phyloP scores from a whole-genome alignment of 2,113 vertebrate species.

The Xyliphius kryptos region DNA sequence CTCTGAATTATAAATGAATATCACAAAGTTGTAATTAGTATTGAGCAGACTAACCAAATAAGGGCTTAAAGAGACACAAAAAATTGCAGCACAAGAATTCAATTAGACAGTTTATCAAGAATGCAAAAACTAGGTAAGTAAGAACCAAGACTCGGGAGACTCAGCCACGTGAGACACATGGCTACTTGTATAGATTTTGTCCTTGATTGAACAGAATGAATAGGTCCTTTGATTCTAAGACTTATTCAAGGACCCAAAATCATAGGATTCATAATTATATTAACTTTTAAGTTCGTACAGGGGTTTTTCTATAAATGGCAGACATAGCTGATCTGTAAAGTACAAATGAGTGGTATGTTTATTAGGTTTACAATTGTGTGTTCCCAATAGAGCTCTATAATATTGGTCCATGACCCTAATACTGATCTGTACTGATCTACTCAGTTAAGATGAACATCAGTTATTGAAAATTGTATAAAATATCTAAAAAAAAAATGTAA shows the following conservation, averaged over 20 bases:
- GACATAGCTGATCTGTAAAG: too few species aligned
- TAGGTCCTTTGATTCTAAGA: neutral
- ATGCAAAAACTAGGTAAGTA: conserved; percentile 10
- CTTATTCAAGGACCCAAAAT: neutral
- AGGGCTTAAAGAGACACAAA: conserved; percentile 11
- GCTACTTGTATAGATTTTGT: neutral
- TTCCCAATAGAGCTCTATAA: too few species aligned
- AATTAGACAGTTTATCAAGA: conserved; percentile 42
- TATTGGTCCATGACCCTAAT: too few species aligned
- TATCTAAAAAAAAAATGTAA: too few species aligned
- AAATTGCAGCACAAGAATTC: conserved; percentile 29
- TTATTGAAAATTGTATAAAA: too few species aligned
- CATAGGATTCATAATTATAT: neutral
- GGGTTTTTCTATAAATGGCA: too few species aligned
- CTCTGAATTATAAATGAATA: neutral
- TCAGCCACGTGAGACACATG: neutral
- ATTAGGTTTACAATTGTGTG: too few species aligned
- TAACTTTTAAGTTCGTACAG: neutral
- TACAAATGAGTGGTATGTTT: too few species aligned
- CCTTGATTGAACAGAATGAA: neutral
- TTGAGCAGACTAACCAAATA: conserved; percentile 22
- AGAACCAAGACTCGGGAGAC: conserved; percentile 1
- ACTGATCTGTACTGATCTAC: too few species aligned
- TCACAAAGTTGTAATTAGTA: conserved; percentile 9
- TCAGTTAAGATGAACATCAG: too few species aligned